Evolutionary conservation across 2,113 vertebrate genomes (phyloP), one percentile per base, ranked within the genome.

Genomic region (Gadus chalcogrammus): DNA sequence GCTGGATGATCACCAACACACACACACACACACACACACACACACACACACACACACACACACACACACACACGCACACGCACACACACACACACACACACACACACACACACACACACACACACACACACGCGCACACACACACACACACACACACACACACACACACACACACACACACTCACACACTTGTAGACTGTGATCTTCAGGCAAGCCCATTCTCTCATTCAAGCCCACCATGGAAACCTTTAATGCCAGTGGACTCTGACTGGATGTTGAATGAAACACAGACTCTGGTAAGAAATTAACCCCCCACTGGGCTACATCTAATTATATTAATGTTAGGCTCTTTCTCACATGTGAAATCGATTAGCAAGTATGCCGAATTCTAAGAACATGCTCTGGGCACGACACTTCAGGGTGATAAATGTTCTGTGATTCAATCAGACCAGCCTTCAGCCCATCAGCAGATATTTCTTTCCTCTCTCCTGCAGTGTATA

Each of bases 141-240:
- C 69, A 28, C 31, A 28, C 4, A 69, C 58, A 67, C 69, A 70
- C 31, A 31, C 31, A 6, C 31, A 31, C 5, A 62, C 31, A 59
- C 24, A 59, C 12, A 4, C 27, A 55, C 1, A 56, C 68, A 64
- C 42, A 28, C 20, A 55, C 28, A 59, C 58, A 3, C 35, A 27
- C 69, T 52, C 69, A 28, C 31, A 56, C 68, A 64, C 42, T n/a
- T n/a, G 11, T 1, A 3, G 74, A 80, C 73, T 80, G 69, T 55
- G 77, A 69, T 79, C 64, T 66, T 70, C 76, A 69, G 60, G 74
- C 68, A 31, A 61, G 71, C 0, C 68, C 61, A 27, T 61, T 74
- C 61, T 68, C 66, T 35, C 71, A 76, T 74, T 72, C 77, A 82
- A 35, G 4, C 31, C 31, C 31, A 35, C 6, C 31, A 35, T 35